A percentile compares a stretch with the other conserved stretches of the same genome.
Evolutionary conservation across 2,888 invertebrate genomes (phyloP).

Genomic region (Brachyptera putata): DNA sequence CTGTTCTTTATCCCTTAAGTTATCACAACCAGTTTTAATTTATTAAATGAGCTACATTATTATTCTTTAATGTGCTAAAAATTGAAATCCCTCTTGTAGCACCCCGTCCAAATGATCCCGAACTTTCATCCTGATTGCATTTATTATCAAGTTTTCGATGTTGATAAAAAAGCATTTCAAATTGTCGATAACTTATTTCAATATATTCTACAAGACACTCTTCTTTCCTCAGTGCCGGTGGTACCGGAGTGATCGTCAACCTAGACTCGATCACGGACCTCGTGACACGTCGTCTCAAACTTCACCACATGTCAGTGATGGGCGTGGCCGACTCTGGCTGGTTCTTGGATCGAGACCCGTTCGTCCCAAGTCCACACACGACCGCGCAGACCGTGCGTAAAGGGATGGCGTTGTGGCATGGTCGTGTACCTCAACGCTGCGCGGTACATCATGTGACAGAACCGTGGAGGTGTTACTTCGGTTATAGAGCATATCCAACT

Average conservation of each 20-base stretch:
- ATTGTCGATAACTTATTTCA: too few relatives aligned
- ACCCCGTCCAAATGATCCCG: too few relatives aligned
- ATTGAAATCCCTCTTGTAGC: too few relatives aligned
- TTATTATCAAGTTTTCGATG: too few relatives aligned
- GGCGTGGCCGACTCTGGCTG: constrained; percentile 92
- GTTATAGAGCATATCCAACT: constrained; percentile 81
- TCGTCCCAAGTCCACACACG: constrained; percentile 51
- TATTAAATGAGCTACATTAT: too few relatives aligned
- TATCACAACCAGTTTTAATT: too few relatives aligned
- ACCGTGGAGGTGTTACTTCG: constrained; percentile 91
- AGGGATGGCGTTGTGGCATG: constrained; percentile 76
- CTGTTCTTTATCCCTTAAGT: too few relatives aligned
- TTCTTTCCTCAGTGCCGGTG: constrained; percentile 73
- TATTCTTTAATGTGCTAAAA: too few relatives aligned
- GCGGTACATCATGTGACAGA: constrained; percentile 62
- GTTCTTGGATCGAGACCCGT: constrained; percentile 85
- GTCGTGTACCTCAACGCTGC: constrained; percentile 74
- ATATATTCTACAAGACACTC: too few relatives aligned
- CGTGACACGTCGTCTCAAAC: constrained; percentile 56
- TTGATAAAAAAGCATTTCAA: too few relatives aligned
- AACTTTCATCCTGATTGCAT: too few relatives aligned
- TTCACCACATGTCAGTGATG: constrained; percentile 62
- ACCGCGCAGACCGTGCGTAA: constrained; percentile 64
- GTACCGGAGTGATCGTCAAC: constrained; percentile 89
- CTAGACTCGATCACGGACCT: constrained; percentile 74